Percentiles rank a stretch among this genome's conserved stretches.
Conservation (phyloP, 2,797 vertebrate genomes). For the Enteromius paludinosus region DNA sequence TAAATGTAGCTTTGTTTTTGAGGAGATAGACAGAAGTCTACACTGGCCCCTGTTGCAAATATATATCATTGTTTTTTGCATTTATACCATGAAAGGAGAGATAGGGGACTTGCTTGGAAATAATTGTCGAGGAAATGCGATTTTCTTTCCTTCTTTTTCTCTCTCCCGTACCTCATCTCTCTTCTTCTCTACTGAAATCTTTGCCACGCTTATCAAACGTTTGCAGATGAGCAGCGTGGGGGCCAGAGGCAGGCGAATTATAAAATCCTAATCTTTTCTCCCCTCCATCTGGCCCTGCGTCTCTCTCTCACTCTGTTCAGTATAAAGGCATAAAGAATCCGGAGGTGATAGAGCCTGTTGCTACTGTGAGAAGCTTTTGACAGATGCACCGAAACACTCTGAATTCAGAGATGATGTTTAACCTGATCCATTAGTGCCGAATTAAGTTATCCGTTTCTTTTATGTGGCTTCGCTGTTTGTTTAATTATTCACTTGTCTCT, state of each 20-base stretch:
- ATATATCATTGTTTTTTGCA: constrained; percentile 39
- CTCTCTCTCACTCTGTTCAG: constrained; percentile 25
- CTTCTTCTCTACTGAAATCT: constrained; percentile 56
- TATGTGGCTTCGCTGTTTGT: constrained; percentile 40
- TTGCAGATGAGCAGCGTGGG: constrained; percentile 71
- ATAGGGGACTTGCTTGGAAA: constrained; percentile 37
- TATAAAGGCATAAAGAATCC: constrained; percentile 22
- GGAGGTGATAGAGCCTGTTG: constrained; percentile 53
- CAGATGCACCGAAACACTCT: constrained; percentile 41
- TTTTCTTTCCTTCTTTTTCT: constrained; percentile 53
- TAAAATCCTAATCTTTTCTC: constrained; percentile 74
- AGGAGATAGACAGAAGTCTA: constrained; percentile 17
- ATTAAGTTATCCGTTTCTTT: constrained; percentile 61
- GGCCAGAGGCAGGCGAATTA: constrained; percentile 67
- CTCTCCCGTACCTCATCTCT: constrained; percentile 38
- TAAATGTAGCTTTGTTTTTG: constrained; percentile 41
- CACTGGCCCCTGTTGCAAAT: constrained; percentile 26
- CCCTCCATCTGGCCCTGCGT: constrained; percentile 56
- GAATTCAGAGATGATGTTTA: constrained; percentile 41
- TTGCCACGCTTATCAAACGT: constrained; percentile 72
- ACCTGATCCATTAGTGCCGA: constrained; percentile 66
- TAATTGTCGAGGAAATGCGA: constrained; percentile 72
- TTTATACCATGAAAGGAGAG: constrained; percentile 26
- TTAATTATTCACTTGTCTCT: constrained; percentile 69
- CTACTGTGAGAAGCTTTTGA: constrained; percentile 48